Conservation (phyloP, 2,113 vertebrate genomes). For the Aspiorhynchus laticeps region DNA sequence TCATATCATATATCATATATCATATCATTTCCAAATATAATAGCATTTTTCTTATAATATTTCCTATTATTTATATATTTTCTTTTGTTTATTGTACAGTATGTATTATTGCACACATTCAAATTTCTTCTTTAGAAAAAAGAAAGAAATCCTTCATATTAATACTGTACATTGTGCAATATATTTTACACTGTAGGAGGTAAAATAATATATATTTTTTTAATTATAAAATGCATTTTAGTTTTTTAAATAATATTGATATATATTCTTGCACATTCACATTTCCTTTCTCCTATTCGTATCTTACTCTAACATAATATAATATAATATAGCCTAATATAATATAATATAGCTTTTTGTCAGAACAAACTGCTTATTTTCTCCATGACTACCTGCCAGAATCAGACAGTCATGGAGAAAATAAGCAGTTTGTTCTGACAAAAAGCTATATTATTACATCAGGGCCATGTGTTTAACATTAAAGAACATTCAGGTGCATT, state of each 20-base stretch:
- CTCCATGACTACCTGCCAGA: too few relatives aligned
- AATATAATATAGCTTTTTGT: not conserved
- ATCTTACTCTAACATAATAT: not conserved
- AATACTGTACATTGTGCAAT: too few relatives aligned
- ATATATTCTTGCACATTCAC: not conserved
- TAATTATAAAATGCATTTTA: too few relatives aligned
- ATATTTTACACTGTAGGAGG: too few relatives aligned
- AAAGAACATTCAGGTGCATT: constrained; percentile 25
- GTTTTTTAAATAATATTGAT: not conserved
- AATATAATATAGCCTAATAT: too few relatives aligned
- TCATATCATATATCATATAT: not conserved
- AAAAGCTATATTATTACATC: too few relatives aligned
- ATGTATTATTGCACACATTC: too few relatives aligned
- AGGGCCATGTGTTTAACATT: constrained; percentile 1
- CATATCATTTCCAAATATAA: not conserved
- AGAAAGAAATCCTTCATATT: too few relatives aligned
- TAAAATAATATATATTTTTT: too few relatives aligned
- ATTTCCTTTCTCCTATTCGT: not conserved
- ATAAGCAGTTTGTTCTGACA: too few relatives aligned
- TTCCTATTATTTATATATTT: not conserved
- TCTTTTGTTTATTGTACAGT: not conserved
- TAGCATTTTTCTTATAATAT: not conserved
- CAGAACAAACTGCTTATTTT: not conserved
- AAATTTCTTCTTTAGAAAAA: too few relatives aligned
- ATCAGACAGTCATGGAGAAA: too few relatives aligned